These are phyloP conservation scores for Nesoenas mayeri DNA, from an alignment of 2,113 vertebrate species.

Conservation along the genomic window DNA sequence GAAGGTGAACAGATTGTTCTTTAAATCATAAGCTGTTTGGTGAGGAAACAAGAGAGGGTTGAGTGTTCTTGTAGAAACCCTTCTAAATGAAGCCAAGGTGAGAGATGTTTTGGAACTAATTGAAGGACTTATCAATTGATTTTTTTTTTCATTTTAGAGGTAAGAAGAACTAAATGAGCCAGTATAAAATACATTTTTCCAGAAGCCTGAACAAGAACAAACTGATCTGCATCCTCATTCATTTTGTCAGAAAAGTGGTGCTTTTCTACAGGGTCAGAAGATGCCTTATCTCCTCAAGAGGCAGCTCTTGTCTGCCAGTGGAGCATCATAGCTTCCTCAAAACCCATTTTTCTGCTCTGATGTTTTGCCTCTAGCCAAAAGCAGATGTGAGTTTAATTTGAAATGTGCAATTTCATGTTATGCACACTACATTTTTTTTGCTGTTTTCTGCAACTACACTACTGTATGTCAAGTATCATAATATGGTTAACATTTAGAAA, in stretches of 20 bases:
- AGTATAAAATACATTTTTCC: neutral
- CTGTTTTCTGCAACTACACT: neutral
- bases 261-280: neutral
- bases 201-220: neutral
- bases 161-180: neutral
- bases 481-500: neutral
- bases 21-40: neutral
- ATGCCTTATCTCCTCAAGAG: neutral
- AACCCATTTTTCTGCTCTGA: slow-evolving; percentile 24
- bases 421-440: neutral
- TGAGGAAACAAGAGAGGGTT: neutral
- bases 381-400: slow-evolving; percentile 37
- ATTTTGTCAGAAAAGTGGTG: neutral
- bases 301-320: neutral
- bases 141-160: neutral
- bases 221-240: neutral
- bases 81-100: neutral
- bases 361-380: slow-evolving; percentile 21
- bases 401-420: neutral
- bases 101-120: neutral
- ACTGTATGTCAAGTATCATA: neutral
- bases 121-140: neutral
- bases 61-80: neutral
- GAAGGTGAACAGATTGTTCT: neutral
- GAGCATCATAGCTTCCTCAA: neutral